Percentiles rank a stretch among this genome's conserved stretches.
Conservation (phyloP, 2,113 vertebrate genomes). For the Crotophaga sulcirostris region DNA sequence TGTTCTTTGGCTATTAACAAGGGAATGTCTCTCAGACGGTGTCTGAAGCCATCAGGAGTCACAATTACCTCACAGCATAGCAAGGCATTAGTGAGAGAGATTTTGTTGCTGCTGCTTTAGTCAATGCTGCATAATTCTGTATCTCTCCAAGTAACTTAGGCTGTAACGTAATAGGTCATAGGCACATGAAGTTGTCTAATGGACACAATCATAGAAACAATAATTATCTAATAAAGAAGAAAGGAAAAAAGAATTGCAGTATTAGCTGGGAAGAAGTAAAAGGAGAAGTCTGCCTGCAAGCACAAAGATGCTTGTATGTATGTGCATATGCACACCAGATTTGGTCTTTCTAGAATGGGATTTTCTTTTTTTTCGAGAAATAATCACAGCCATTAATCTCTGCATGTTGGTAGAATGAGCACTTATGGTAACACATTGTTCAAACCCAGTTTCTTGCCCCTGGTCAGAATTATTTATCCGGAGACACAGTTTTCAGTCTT, state of each 20-base stretch:
- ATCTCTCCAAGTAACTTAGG: neutral
- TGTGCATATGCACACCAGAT: neutral
- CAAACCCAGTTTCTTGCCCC: neutral
- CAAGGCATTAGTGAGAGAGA: neutral
- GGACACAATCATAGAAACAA: neutral
- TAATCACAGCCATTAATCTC: neutral
- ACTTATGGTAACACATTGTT: neutral
- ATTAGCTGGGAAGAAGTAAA: neutral
- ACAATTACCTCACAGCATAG: neutral
- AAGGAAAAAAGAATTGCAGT: neutral
- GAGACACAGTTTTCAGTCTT: neutral
- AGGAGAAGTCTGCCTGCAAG: neutral
- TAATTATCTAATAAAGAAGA: neutral
- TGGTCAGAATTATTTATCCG: neutral
- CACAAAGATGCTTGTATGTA: neutral
- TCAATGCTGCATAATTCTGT: neutral
- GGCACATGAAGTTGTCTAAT: neutral
- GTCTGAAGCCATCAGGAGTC: neutral
- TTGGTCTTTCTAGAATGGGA: neutral
- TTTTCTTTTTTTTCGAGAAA: neutral
- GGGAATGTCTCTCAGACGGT: neutral
- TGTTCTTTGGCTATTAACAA: neutral
- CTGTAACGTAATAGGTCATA: neutral
- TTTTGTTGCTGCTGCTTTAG: neutral
- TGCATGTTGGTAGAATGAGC: neutral